Evolutionary conservation across 2,113 vertebrate species (phyloP), one percentile per base, ranked within the genome.

Genomic region (Morone chrysops): DNA sequence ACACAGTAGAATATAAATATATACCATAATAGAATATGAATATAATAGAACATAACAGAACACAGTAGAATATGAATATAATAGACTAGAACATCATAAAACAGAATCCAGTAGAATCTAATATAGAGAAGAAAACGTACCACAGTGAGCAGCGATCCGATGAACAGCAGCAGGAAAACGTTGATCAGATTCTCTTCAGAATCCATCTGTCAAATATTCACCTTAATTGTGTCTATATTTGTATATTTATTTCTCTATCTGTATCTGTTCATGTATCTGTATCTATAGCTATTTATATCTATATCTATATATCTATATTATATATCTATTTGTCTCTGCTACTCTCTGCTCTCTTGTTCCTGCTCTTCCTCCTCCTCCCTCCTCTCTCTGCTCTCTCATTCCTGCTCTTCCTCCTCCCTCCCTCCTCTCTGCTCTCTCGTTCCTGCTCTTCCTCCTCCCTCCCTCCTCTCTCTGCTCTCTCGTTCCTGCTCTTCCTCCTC

Each of bases 181-280:
- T 68, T 80, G 51, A 86, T 18, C 41, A 87, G 78, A 60, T 90
- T 90, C n/a, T 90, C 90, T 22, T 88, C 89, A 57, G 89, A 80
- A 68, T 92, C 92, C 92, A 93, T 93, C 81, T 22, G 53, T 60
- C 63, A 78, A 13, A 70, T 65, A 62, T 54, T 48, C 61, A 57
- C 65, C 2, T 16, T n/a, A n/a, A n/a, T n/a, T 36, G 40, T 59
- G 14, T 51, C 41, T 57, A 36, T 45, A 31, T 31, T 4, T 31
- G 31, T 31, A 31, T 31, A 31, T 12, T 56, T 57, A 38, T 14
- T 2, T 62, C 9, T 31, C 31, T 31, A 31, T 31, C 31, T 31
- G 7, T 59, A 5, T 8, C 45, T 47, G 2, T 12, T 13, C 45
- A 12, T 36, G 40, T 59, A 14, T 51, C 41, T 57, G n/a, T 45